Evolutionary conservation across 30 jellyfish, hydroid and myxozoan genomes (phyloP), one percentile per base, ranked within the genome.

Genomic region (Hydra vulgaris): DNA sequence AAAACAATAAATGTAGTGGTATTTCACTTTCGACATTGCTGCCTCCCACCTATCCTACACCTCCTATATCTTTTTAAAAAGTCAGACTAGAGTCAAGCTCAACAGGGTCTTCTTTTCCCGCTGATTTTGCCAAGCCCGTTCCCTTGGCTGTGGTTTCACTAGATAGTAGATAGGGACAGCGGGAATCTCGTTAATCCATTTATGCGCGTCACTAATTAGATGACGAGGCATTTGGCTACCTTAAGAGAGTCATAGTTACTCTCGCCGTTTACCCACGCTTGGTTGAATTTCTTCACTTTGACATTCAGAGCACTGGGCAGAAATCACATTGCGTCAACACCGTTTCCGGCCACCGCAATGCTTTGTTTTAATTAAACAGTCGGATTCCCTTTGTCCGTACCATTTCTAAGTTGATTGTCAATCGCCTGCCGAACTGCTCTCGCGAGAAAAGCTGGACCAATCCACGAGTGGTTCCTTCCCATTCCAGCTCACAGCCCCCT

Each of bases 301-400:
- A 85, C 94, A 81, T 85, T 85, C 94, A 85, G 95, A 85, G 94
- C 94, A 85, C 94, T 85, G 95, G 94, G 95, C 94, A 85, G 94
- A 66, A 85, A 79, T 81, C 94, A 80, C 95, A 85, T 85, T 85
- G 95, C 95, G 95, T 85, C 94, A 85, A 85, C 95, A 85, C 89
- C 94, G 94, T 70, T 85, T 85, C 89, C 61, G 61, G 61, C 61
- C 61, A 40, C 12, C 94, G 78, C 94, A 84, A 79, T 84, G 94
- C 92, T 84, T 84, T 79, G 94, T 79, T 84, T 84, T 84, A 84
- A 84, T 78, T 79, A 84, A 84, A 84, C 92, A 84, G 94, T 84
- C 94, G 92, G 94, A 40, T 40, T 40, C 94, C 92, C 92, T 81
- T 84, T 76, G 92, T 84, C 89, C 89, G 94, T 84, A 79, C 83